phyloP scores from a whole-genome alignment of 1,140 invertebrate genomes.

The Drosophila bocki region DNA sequence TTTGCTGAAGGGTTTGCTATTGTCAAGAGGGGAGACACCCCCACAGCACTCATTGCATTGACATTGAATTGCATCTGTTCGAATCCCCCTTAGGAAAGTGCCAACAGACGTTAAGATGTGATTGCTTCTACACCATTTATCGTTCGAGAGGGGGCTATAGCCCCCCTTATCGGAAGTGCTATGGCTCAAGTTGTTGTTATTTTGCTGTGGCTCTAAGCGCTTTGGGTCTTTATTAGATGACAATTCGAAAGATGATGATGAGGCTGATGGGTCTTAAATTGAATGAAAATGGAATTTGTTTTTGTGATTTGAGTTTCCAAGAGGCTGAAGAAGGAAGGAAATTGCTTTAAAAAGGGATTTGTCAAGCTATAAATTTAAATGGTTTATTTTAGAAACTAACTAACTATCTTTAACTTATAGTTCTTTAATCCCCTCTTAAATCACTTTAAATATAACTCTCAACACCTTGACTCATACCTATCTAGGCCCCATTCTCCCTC shows the following conservation, averaged over 20 bases:
- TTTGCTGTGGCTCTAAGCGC: conserved; percentile 22
- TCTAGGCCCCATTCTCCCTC: conserved; percentile 1
- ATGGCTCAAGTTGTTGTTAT: conserved; percentile 18
- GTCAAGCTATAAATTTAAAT: too few species aligned
- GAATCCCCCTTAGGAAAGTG: conserved; percentile 42
- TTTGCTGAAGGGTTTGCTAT: background rate
- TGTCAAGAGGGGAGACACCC: conserved; percentile 8
- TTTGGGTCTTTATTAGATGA: conserved; percentile 50
- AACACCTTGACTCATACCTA: background rate
- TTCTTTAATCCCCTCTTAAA: background rate
- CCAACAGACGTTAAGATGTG: conserved; percentile 46
- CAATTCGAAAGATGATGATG: conserved; percentile 43
- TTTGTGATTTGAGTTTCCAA: background rate
- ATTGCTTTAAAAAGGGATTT: too few species aligned
- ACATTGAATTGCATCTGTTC: conserved; percentile 57
- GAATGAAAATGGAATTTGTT: conserved; percentile 17
- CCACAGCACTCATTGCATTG: conserved; percentile 36
- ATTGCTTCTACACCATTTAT: conserved; percentile 11
- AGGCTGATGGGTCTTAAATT: conserved; percentile 19
- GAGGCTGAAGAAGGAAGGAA: background rate
- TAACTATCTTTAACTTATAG: too few species aligned
- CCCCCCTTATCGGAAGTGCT: conserved; percentile 24
- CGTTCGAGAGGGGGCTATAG: background rate
- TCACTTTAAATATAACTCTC: background rate
- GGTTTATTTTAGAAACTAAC: too few species aligned